phyloP scores from a whole-genome alignment of 1,140 invertebrate genomes.

The Scaptomyza pallida region DNA sequence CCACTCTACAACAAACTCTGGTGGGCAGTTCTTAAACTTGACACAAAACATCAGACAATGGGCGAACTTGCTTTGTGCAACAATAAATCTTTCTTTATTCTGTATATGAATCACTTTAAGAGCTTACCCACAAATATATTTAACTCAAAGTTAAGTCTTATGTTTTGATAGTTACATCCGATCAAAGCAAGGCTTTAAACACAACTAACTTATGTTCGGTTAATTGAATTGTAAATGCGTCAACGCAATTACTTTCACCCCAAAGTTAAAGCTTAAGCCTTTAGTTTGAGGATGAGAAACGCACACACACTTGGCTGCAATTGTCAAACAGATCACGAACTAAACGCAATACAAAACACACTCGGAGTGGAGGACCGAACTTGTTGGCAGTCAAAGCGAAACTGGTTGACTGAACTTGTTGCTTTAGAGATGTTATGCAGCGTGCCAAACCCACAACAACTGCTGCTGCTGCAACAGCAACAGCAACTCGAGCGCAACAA shows the following conservation, averaged over 20 bases:
- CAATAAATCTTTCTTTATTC: neutral
- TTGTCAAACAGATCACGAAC: neutral
- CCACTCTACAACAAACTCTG: neutral
- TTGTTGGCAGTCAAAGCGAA: constrained; percentile 64
- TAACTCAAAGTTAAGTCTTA: too few species aligned
- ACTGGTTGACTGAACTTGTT: constrained; percentile 74
- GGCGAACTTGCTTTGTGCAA: constrained; percentile 54
- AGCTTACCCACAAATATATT: constrained; percentile 15
- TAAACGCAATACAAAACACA: neutral
- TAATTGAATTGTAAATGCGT: constrained; percentile 19
- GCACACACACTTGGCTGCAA: constrained; percentile 23
- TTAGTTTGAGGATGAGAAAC: neutral
- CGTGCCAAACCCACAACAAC: constrained; percentile 31
- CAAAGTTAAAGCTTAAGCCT: neutral
- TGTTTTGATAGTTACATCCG: neutral
- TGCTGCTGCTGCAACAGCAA: constrained; percentile 47
- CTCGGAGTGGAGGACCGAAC: constrained; percentile 44
- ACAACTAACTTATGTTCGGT: neutral
- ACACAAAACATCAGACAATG: constrained; percentile 19
- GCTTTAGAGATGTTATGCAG: constrained; percentile 30
- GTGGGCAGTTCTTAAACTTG: constrained; percentile 17
- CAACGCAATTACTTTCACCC: constrained; percentile 24
- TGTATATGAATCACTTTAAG: neutral
- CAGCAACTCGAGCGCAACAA: constrained; percentile 69
- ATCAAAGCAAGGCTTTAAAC: neutral